A percentile compares a stretch with the other conserved stretches of the same genome.
phyloP scores from a whole-genome alignment of 2,797 vertebrate genomes.

The Rhinella marina region DNA sequence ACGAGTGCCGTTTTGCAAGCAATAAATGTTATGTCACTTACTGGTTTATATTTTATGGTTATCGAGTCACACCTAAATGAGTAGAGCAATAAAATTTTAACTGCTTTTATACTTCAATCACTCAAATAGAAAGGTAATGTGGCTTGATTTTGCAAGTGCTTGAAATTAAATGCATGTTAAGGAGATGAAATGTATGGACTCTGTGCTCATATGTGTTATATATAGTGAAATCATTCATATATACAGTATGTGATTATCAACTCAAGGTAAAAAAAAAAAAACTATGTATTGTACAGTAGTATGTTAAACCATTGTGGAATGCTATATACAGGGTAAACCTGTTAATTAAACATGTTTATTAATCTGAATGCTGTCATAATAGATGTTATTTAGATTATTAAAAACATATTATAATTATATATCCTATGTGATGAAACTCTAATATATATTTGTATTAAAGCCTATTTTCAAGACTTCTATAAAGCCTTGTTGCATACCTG shows the following conservation, averaged over 20 bases:
- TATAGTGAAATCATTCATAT: not conserved
- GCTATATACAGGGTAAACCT: no score
- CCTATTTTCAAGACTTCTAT: no score
- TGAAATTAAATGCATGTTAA: conserved; percentile 30
- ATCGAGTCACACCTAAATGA: conserved; percentile 16
- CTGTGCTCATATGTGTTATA: not conserved
- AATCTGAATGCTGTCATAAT: no score
- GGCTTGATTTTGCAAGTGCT: conserved; percentile 25
- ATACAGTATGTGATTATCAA: not conserved
- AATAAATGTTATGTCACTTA: conserved; percentile 36
- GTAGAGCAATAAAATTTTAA: conserved; percentile 33
- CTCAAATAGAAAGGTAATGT: conserved; percentile 23
- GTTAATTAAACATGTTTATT: no score
- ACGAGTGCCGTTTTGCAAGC: conserved; percentile 26
- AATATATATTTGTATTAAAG: no score
- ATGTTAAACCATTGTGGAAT: no score
- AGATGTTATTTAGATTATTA: no score
- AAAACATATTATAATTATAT: no score
- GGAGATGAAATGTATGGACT: conserved; percentile 12
- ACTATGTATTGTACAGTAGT: not conserved
- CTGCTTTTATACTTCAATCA: conserved; percentile 28
- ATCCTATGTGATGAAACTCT: no score
- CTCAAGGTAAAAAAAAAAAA: not conserved
- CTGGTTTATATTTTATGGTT: conserved; percentile 35
- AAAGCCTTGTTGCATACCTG: no score